Evolutionary conservation across 2,888 invertebrate genomes (phyloP).

Genomic region (Tuta absoluta): DNA sequence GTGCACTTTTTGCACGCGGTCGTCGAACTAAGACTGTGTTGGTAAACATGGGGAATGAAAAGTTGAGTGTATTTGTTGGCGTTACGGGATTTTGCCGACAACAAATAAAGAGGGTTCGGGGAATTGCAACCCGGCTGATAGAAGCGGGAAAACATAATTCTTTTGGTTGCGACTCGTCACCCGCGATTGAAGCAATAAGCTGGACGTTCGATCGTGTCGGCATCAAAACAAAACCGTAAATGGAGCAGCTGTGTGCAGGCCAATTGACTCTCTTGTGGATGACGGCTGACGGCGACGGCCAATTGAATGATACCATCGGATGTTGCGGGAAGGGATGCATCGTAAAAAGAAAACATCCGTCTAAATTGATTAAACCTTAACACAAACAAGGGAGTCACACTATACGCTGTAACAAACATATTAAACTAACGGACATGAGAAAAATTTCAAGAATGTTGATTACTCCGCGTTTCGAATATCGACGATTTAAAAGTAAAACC

Average conservation of each 20-base stretch:
- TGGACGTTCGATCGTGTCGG: conserved; percentile 53
- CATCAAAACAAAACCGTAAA: conserved; percentile 63
- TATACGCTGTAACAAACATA: background rate
- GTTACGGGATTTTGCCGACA: conserved; percentile 35
- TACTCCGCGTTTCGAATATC: conserved; percentile 42
- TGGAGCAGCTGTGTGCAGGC: conserved; percentile 57
- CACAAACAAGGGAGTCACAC: background rate
- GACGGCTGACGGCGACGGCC: conserved; percentile 40
- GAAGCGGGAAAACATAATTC: conserved; percentile 59
- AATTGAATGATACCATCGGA: conserved; percentile 65
- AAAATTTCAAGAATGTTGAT: conserved; percentile 55
- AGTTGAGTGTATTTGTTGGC: conserved; percentile 51
- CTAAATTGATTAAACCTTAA: conserved; percentile 11
- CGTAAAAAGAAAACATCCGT: conserved; percentile 38
- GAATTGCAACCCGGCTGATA: conserved; percentile 40
- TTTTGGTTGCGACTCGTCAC: conserved; percentile 45
- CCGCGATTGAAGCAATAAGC: conserved; percentile 44
- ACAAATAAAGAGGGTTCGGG: conserved; percentile 32
- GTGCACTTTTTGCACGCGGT: conserved; percentile 55
- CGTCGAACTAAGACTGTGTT: conserved; percentile 61
- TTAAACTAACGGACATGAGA: conserved; percentile 31
- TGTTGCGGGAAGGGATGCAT: conserved; percentile 49
- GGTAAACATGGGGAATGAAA: conserved; percentile 61
- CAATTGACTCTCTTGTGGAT: conserved; percentile 48
- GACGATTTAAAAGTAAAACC: conserved; percentile 65